phyloP scores from a whole-genome alignment of 2,888 invertebrate species.

The Lobophora halterata region DNA sequence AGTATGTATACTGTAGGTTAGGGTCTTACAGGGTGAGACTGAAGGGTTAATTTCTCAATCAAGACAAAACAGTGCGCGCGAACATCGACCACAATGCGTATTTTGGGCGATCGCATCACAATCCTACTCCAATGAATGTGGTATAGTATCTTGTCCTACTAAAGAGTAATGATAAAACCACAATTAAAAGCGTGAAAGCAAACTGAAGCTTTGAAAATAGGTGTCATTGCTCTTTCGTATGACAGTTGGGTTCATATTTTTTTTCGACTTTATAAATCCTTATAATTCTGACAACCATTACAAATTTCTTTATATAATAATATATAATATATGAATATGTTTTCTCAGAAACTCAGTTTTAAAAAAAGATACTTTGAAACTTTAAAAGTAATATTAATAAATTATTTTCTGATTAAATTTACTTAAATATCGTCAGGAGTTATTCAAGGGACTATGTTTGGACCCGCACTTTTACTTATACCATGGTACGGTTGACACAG shows the following conservation, averaged over 20 bases:
- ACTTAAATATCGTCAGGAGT: too few species aligned
- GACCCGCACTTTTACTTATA: not conserved
- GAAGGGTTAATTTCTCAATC: constrained; percentile 3
- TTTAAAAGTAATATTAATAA: too few species aligned
- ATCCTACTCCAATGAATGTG: constrained; percentile 2
- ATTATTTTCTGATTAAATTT: too few species aligned
- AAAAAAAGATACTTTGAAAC: too few species aligned
- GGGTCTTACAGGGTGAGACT: constrained; percentile 2
- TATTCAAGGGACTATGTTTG: not conserved
- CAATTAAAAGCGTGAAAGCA: constrained; percentile 43
- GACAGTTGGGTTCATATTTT: constrained; percentile 3
- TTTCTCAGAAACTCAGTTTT: too few species aligned
- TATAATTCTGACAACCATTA: too few species aligned
- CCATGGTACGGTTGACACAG: not conserved
- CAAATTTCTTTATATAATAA: too few species aligned
- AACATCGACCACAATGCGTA: constrained; percentile 64
- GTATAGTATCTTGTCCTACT: constrained; percentile 22
- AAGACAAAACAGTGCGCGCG: constrained; percentile 67
- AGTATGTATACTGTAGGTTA: constrained; percentile 12
- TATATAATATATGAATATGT: too few species aligned
- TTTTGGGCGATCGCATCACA: constrained; percentile 54
- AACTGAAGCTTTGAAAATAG: constrained; percentile 33
- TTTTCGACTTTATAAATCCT: too few species aligned
- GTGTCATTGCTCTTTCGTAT: constrained; percentile 35
- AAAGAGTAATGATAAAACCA: constrained; percentile 34